These are phyloP conservation scores for Solea solea DNA, from an alignment of 2,113 vertebrate genomes.

Conservation along the genomic window DNA sequence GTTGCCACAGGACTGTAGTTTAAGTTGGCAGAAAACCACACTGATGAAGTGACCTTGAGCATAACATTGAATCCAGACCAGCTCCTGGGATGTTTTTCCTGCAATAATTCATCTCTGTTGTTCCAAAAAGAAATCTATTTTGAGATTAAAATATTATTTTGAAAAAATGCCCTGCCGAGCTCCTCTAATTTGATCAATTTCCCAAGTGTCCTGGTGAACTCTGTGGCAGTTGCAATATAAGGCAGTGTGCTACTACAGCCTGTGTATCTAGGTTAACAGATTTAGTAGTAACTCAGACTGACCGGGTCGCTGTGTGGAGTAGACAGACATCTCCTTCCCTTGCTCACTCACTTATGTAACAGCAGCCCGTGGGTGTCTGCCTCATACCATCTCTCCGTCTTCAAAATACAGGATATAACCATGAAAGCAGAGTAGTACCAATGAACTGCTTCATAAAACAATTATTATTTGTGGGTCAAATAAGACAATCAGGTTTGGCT, in stretches of 20 bases:
- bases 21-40: slow-evolving; percentile 32
- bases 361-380: slow-evolving; percentile 43
- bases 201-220: slow-evolving; percentile 14
- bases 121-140: not conserved
- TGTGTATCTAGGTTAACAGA: slow-evolving; percentile 71
- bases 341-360: slow-evolving; percentile 47
- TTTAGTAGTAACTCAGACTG: slow-evolving; percentile 55
- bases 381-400: slow-evolving; percentile 6
- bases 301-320: slow-evolving; percentile 45
- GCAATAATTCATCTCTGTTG: slow-evolving; percentile 21
- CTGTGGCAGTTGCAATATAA: slow-evolving; percentile 49
- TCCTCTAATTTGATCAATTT: not conserved
- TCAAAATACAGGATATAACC: slow-evolving; percentile 21
- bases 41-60: slow-evolving; percentile 40
- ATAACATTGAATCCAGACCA: slow-evolving; percentile 12
- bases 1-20: slow-evolving; percentile 6
- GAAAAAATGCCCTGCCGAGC: slow-evolving; percentile 2
- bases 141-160: not conserved
- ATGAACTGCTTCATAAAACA: not conserved
- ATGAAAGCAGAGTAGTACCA: not conserved
- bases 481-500: no score
- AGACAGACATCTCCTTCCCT: slow-evolving; percentile 54
- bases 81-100: slow-evolving; percentile 21
- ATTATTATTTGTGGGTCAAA: not conserved
- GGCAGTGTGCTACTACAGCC: slow-evolving; percentile 65